Base-by-base conservation (phyloP, 2,797 vertebrate genomes). In the Pithecia hirsuta region DNA sequence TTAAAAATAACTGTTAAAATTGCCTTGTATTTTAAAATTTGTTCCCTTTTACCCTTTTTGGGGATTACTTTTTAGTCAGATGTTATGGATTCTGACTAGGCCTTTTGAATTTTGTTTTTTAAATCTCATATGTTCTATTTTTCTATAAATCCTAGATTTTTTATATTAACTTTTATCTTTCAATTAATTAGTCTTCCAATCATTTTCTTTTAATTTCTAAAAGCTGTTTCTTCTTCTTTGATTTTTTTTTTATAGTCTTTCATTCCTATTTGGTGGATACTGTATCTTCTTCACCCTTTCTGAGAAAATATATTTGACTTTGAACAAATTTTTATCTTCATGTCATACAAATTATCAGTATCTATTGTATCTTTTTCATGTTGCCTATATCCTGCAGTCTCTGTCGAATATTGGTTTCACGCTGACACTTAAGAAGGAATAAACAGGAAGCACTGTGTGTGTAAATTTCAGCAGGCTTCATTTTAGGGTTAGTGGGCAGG, bases 101-200 rank as follows among this genome's bases (percentile, higher is more conserved):
- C 33, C 13, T 19, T 95, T 74, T 83, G 24, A 41, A 67, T 64
- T 72, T 64, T 78, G 20, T 30, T 70, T 75, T 20, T 80, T 78
- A 84, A 64, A 44, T 78, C 22, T 33, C 70, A 39, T 39, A 61
- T 64, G 19, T 33, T 72, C 39, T 95, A 19, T 78, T 33, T 61
- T 93, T 79, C 50, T 93, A 36, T 41, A 50, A 13, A 48, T 50
- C 28, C 30, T 50, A 26, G 44, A 76, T 87, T 61, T 28, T 20
- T 50, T 46, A 55, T 57, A 91, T 88, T n/a, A 41, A 55, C 17
- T 48, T 86, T 95, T 36, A 91, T 95, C 22, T 91, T 95, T 46
- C 5, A 91, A 75, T 80, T 55, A 79, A 79, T 33, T 94, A 92
- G 80, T 80, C 30, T 76, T 84, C 26, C 15, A 52, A 10, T 70